Evolutionary conservation across 2,797 vertebrate genomes (phyloP).

Genomic region (Sebastes baramenuke): DNA sequence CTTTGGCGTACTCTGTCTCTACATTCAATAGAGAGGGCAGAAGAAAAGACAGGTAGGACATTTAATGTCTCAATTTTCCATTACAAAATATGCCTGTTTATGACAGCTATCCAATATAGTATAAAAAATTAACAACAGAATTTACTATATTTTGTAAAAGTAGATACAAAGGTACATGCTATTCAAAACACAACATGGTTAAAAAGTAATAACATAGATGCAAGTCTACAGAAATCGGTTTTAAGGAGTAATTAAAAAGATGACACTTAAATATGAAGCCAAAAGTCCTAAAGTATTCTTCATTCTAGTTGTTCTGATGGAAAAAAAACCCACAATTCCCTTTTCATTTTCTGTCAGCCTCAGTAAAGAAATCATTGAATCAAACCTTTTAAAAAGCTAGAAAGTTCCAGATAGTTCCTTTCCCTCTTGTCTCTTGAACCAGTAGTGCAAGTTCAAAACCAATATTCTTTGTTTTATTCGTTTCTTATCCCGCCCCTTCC

Average conservation of each 20-base stretch:
- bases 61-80: background rate
- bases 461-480: background rate
- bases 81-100: background rate
- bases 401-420: background rate
- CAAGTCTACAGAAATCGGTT: background rate
- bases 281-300: background rate
- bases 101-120: background rate
- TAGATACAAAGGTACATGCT: background rate
- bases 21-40: slow-evolving; percentile 1
- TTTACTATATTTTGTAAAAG: background rate
- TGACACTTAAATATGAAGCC: background rate
- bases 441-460: background rate
- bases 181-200: background rate
- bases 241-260: background rate
- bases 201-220: background rate
- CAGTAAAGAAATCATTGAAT: background rate
- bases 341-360: background rate
- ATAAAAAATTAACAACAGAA: background rate
- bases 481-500: background rate
- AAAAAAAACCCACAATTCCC: background rate
- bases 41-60: background rate
- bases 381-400: background rate
- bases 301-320: background rate
- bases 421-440: background rate
- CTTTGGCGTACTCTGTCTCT: slow-evolving; percentile 9